Conservation (phyloP, 2,888 invertebrate genomes). For the Fragum fragum region DNA sequence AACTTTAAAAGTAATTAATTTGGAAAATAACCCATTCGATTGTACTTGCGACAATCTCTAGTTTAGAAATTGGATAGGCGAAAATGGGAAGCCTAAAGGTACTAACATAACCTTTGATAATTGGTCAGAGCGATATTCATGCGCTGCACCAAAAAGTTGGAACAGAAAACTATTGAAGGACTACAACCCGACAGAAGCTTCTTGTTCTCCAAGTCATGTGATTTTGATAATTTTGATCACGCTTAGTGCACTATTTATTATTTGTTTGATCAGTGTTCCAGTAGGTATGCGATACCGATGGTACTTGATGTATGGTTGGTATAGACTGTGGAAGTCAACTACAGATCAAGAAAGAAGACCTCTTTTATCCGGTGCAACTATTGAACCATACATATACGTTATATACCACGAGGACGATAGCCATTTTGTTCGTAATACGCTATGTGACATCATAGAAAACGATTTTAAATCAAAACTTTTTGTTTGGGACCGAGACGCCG, state of each 20-base stretch:
- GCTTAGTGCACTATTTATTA: not conserved
- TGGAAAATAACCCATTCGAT: not conserved
- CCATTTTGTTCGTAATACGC: not conserved
- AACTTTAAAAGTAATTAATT: not conserved
- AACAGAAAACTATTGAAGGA: not conserved
- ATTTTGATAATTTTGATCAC: not conserved
- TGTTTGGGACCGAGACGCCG: not conserved
- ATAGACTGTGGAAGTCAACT: not conserved
- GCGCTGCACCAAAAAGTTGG: not conserved
- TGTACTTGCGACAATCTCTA: not conserved
- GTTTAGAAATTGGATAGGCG: not conserved
- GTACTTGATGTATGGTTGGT: not conserved
- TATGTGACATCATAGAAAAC: not conserved
- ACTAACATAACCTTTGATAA: not conserved
- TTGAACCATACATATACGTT: not conserved
- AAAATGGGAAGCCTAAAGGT: not conserved
- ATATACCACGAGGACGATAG: slow-evolving; percentile 11
- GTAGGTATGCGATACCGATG: not conserved
- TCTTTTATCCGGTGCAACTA: not conserved
- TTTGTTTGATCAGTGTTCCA: not conserved
- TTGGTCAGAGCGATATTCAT: not conserved
- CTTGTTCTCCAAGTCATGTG: not conserved
- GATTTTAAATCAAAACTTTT: not conserved
- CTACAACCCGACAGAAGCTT: not conserved
- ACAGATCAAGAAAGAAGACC: not conserved